Evolutionary conservation across 2,888 invertebrate genomes (phyloP).

Genomic region (Coenonympha glycerion): DNA sequence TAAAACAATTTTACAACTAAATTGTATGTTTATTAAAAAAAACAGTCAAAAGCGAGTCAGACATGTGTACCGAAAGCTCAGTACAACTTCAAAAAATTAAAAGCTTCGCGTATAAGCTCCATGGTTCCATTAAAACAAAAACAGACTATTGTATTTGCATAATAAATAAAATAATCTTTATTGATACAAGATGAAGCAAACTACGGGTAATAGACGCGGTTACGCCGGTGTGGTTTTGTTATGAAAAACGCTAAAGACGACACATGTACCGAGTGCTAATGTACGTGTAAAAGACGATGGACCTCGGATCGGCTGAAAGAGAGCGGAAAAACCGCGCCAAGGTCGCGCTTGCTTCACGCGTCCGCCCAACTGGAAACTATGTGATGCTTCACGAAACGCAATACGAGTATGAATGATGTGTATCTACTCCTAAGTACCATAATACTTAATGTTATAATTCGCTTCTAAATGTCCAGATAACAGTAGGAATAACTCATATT

Average conservation of each 20-base stretch:
- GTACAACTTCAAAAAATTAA: no score
- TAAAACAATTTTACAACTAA: no score
- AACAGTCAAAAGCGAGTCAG: no score
- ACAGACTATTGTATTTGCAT: not conserved
- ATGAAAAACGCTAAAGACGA: conserved; percentile 31
- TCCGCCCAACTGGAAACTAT: conserved; percentile 57
- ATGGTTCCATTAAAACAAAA: not conserved
- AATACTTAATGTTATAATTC: conserved; percentile 8
- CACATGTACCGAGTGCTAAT: conserved; percentile 22
- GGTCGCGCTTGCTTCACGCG: conserved; percentile 64
- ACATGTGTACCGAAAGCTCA: no score
- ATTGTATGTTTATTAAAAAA: no score
- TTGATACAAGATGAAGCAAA: not conserved
- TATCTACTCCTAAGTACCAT: not conserved
- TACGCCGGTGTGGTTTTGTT: conserved; percentile 11
- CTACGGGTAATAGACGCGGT: not conserved
- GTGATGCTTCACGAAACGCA: conserved; percentile 24
- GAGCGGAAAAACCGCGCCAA: conserved; percentile 74
- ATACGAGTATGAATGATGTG: conserved; percentile 18
- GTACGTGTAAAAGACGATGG: conserved; percentile 30
- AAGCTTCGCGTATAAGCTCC: no score
- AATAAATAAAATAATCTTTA: no score
- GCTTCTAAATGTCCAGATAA: not conserved
- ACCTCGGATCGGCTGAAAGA: conserved; percentile 68
- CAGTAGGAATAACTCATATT: no score